A percentile compares a stretch with the other conserved stretches of the same genome.
Conservation (phyloP, 2,113 vertebrate species). For the Anhinga rufa region DNA sequence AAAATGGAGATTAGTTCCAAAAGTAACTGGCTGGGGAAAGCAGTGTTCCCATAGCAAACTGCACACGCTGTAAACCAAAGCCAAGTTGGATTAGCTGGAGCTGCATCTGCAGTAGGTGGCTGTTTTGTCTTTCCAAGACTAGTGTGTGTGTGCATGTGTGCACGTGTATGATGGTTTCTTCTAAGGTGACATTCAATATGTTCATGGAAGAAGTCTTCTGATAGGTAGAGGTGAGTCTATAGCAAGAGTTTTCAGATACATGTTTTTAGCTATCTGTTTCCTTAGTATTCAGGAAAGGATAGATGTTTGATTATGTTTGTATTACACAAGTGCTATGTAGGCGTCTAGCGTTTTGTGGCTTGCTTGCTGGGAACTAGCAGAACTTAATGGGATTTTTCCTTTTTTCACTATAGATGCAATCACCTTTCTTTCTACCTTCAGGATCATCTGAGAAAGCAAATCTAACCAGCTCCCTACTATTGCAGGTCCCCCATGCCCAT, state of each 20-base stretch:
- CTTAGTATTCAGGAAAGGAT: not conserved
- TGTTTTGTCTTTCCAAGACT: not conserved
- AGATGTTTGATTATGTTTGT: not conserved
- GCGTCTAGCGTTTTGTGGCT: not conserved
- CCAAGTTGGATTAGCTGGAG: not conserved
- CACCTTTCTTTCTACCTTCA: not conserved
- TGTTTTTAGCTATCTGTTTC: not conserved
- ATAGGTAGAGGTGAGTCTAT: not conserved
- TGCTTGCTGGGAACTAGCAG: not conserved
- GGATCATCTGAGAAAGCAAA: not conserved
- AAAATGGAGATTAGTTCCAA: not conserved
- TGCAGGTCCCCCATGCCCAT: not conserved
- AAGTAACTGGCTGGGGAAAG: not conserved
- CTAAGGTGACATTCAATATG: not conserved
- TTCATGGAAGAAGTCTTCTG: not conserved
- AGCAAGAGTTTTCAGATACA: not conserved
- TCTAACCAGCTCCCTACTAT: not conserved
- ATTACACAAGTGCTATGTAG: not conserved
- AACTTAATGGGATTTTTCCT: not conserved
- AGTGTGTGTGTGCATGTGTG: too few species aligned
- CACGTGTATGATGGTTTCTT: not conserved
- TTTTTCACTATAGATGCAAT: not conserved
- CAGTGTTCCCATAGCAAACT: not conserved
- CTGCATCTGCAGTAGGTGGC: not conserved
- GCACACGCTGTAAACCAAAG: not conserved